Evolutionary conservation across 2,888 invertebrate genomes (phyloP).

Genomic region (Phengaris alcon): DNA sequence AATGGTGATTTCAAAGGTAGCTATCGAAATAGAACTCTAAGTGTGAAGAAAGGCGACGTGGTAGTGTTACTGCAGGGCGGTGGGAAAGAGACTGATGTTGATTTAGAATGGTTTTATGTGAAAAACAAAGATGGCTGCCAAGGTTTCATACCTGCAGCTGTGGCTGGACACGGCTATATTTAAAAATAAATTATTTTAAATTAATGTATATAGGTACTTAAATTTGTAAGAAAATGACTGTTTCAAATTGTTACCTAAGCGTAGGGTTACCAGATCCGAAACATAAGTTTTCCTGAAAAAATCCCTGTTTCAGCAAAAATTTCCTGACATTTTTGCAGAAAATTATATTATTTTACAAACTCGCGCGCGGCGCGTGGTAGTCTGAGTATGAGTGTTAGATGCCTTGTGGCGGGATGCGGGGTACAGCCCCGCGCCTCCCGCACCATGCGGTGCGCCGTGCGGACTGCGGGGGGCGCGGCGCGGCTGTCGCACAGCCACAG

Average conservation of each 20-base stretch:
- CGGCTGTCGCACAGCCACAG: no score
- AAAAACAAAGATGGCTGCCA: conserved; percentile 83
- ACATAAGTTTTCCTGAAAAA: no score
- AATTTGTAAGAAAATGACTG: neutral
- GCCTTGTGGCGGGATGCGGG: no score
- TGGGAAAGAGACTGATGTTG: conserved; percentile 69
- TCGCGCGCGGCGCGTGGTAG: no score
- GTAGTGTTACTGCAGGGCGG: conserved; percentile 82
- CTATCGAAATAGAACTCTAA: conserved; percentile 79
- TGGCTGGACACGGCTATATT: conserved; percentile 88
- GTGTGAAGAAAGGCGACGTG: conserved; percentile 86
- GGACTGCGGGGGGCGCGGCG: no score
- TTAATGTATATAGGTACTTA: neutral
- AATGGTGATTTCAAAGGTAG: conserved; percentile 81
- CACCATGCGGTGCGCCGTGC: no score
- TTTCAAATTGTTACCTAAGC: neutral
- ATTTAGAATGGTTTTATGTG: conserved; percentile 88
- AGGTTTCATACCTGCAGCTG: conserved; percentile 87
- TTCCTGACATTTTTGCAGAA: no score
- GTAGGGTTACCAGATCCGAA: no score
- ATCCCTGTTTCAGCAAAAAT: no score
- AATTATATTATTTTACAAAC: no score
- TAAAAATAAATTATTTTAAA: conserved; percentile 48
- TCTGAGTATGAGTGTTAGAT: no score
- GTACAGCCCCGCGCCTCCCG: no score